These are phyloP conservation scores for Strigops habroptila DNA, from an alignment of 2,113 vertebrate genomes.

Conservation along the genomic window DNA sequence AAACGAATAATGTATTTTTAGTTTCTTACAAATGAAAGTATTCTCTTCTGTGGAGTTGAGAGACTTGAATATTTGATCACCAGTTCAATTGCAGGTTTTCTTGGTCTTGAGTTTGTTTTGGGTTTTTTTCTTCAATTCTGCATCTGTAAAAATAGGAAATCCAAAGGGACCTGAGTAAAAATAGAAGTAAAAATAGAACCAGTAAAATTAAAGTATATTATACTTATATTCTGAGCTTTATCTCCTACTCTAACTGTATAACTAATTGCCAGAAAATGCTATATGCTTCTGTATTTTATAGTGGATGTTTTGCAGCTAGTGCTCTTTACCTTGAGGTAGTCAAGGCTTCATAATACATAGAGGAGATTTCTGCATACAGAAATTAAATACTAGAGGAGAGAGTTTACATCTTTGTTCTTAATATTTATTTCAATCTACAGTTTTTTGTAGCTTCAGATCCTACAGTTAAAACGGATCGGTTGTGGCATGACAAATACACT, in stretches of 20 bases:
- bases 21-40: neutral
- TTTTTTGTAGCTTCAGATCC: conserved; percentile 98
- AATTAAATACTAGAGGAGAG: neutral
- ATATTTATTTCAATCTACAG: conserved; percentile 64
- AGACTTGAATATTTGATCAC: conserved; percentile 33
- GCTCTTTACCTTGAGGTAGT: neutral
- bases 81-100: conserved; percentile 4
- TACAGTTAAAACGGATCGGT: conserved; percentile 91
- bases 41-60: neutral
- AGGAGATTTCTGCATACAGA: neutral
- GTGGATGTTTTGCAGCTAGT: neutral
- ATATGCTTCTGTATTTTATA: neutral
- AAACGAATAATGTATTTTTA: neutral
- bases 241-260: neutral
- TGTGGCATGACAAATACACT: conserved; percentile 98
- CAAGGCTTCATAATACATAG: neutral
- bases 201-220: conserved; percentile 23
- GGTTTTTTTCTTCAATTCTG: neutral
- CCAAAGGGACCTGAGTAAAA: conserved; percentile 43
- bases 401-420: neutral
- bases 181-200: conserved; percentile 21
- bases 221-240: conserved; percentile 38
- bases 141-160: conserved; percentile 34
- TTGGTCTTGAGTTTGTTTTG: neutral
- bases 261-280: neutral